phyloP scores from a whole-genome alignment of 1,140 invertebrate species.

The Atta colombica region DNA sequence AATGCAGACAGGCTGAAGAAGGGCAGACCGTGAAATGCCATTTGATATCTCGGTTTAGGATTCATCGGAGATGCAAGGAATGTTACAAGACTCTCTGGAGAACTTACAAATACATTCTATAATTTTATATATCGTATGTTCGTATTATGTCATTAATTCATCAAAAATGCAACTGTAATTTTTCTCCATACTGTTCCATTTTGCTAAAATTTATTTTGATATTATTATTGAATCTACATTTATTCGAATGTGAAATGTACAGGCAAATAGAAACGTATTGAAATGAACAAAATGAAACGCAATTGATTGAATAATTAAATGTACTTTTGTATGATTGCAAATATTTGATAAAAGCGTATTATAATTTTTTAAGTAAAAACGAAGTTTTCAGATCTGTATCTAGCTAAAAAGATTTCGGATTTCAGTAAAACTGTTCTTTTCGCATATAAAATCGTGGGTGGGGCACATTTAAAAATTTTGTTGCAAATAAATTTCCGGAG shows the following conservation, averaged over 20 bases:
- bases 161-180: background rate
- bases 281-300: no score
- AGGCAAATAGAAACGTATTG: background rate
- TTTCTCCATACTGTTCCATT: background rate
- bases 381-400: no score
- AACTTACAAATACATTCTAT: background rate
- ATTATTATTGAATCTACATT: background rate
- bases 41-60: slow-evolving; percentile 18
- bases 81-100: background rate
- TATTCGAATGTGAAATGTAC: background rate
- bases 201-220: background rate
- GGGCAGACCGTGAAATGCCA: background rate
- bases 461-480: background rate
- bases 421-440: no score
- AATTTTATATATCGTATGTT: background rate
- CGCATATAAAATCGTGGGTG: background rate
- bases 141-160: slow-evolving; percentile 11
- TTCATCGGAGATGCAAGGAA: background rate
- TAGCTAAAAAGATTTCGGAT: no score
- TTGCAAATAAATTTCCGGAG: background rate
- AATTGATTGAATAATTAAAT: background rate
- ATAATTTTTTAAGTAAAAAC: background rate
- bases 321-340: background rate
- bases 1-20: background rate
- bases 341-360: background rate